phyloP scores from a whole-genome alignment of 2,113 vertebrate genomes.

The Eleginops maclovinus region DNA sequence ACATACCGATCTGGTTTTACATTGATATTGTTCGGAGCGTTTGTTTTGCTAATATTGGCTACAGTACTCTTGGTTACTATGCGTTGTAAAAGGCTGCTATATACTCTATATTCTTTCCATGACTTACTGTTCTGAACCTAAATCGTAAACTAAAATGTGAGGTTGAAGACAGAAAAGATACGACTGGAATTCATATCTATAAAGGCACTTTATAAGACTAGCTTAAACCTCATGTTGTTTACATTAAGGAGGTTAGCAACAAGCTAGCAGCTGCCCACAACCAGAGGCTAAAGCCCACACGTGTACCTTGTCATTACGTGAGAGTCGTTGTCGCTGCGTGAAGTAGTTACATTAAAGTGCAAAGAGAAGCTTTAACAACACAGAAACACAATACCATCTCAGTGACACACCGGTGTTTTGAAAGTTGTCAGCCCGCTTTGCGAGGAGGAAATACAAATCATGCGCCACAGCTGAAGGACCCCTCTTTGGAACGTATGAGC shows the following conservation, averaged over 20 bases:
- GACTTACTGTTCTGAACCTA: neutral
- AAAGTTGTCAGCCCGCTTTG: conserved; percentile 14
- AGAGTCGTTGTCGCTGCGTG: neutral
- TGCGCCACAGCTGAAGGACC: conserved; percentile 67
- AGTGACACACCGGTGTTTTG: conserved; percentile 19
- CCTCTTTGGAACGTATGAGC: conserved; percentile 33
- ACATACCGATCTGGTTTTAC: neutral
- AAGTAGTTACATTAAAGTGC: neutral
- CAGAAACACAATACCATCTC: conserved; percentile 52
- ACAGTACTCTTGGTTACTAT: neutral
- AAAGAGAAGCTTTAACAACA: conserved; percentile 17
- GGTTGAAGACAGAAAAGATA: neutral
- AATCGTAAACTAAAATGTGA: neutral
- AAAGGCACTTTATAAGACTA: neutral
- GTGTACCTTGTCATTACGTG: neutral
- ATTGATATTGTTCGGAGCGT: neutral
- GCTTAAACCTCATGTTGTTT: neutral
- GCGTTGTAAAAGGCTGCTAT: neutral
- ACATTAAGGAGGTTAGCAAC: conserved; percentile 32
- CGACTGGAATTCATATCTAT: neutral
- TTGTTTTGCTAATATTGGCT: neutral
- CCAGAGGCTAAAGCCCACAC: neutral
- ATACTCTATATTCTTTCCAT: too few species aligned
- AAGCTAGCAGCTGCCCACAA: conserved; percentile 19
- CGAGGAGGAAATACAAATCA: conserved; percentile 30